phyloP scores from a whole-genome alignment of 2,113 vertebrate species.

The Thomomys bottae region DNA sequence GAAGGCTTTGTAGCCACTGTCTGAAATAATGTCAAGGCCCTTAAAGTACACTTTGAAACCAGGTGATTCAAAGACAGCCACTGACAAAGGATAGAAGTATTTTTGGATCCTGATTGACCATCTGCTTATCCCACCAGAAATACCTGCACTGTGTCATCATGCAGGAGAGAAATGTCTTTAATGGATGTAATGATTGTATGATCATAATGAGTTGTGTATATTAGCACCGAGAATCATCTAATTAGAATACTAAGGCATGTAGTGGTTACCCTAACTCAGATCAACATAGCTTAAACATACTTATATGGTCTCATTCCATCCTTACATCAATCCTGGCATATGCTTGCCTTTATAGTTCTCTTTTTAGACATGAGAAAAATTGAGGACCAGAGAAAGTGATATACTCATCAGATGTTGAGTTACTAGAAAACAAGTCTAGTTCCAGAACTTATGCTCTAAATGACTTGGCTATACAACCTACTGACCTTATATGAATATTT shows the following conservation, averaged over 20 bases:
- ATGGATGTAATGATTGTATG: neutral
- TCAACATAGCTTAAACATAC: neutral
- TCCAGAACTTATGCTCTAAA: neutral
- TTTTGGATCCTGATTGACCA: neutral
- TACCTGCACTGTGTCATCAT: neutral
- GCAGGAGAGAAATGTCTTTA: neutral
- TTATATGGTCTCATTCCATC: neutral
- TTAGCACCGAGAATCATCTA: neutral
- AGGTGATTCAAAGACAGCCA: neutral
- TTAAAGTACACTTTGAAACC: neutral
- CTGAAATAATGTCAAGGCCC: neutral
- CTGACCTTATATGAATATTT: neutral
- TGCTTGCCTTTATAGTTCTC: neutral
- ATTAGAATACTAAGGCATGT: neutral
- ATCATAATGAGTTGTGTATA: neutral
- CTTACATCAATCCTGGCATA: neutral
- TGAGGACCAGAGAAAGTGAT: neutral
- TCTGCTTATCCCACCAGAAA: neutral
- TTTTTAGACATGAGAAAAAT: neutral
- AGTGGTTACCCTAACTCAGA: neutral
- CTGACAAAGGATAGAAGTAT: neutral
- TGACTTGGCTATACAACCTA: neutral
- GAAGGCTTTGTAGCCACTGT: neutral
- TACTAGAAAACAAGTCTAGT: neutral
- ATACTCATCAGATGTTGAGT: neutral